Base-by-base conservation (phyloP, 2,113 vertebrate genomes). In the Hippocampus barbouri region DNA sequence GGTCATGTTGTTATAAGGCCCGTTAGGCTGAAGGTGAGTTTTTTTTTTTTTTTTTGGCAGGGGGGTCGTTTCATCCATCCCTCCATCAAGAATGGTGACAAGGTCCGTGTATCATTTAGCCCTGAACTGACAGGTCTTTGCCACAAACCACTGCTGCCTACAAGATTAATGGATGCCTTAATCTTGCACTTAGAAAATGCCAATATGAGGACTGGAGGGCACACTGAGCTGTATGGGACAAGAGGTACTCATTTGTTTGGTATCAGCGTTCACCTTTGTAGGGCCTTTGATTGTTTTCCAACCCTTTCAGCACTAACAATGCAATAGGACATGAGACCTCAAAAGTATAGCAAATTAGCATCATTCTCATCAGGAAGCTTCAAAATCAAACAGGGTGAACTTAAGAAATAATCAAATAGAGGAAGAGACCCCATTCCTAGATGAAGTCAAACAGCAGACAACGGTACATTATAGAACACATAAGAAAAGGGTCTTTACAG, bases 61-160 rank as follows among this genome's bases (percentile, higher is more conserved):
- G 56, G 16, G 7, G 53, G 53, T 76, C 70, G 60, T 34, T 41
- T 64, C 73, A 85, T 83, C 76, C 71, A 78, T 81, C 81, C 74
- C 65, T 81, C 82, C 78, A 83, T 88, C 86, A 85, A 69, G 49
- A 67, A 59, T 66, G 65, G 62, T 77, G 84, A 87, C 85, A 87
- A 75, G 84, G 75, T 82, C 78, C 77, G 84, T 87, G 87, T 83
- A 86, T 87, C 83, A 89, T 74, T 86, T 83, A 82, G 74, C 77
- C 84, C 66, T 75, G 64, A 53, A 66, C 79, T 86, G 85, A 82
- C 83, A 77, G 73, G 81, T 68, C 75, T 78, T 75, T 70, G 75
- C 79, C 71, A 85, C 76, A 71, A 79, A 61, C 77, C 69, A 63
- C 69, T 38, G 75, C 81, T 68, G 81, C 63, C 73, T 71, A 56